Base-by-base conservation (phyloP, 2,888 invertebrate genomes). In the Drepana falcataria region DNA sequence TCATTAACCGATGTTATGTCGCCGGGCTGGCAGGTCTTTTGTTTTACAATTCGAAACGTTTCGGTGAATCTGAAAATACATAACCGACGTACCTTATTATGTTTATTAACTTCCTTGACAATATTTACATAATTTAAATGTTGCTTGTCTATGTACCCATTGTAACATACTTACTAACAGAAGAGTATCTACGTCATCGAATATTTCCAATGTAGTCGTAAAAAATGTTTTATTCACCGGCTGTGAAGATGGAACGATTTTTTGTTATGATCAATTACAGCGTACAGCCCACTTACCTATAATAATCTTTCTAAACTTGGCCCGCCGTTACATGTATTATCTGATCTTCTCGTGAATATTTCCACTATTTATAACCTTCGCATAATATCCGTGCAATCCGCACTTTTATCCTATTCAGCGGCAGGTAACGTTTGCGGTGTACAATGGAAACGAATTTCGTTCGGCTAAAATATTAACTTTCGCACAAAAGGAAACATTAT, bases 391-490 rank as follows among this genome's bases (percentile, higher is more conserved):
- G 79, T 83, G 76, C 81, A 81, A 85, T 87, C 82, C 78, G 81
- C 79, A 82, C 75, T 65, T 73, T 77, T 75, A 79, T 80, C 79
- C 76, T 73, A 81, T 82, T 79, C 73, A 85, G 75, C 61, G 62
- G 79, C 89, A 91, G 90, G 90, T 90, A 90, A 85, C 68, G 72
- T 79, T 81, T 77, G 77, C 69, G 70, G 73, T 66, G 60, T 68
- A 87, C 87, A 91, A 89, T 81, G 70, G 80, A 66, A 73, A 71
- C 75, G 83, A 81, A 86, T 83, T 86, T 85, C 77, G 82, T 86
- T 83, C 82, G 81, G 80, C 83, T 87, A 84, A 86, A 88, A 88
- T 90, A 89, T 90, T 89, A 90, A 90, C 89, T 89, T 84, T 81
- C 77, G 64, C 68, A 90, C 87, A 90, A 90, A 75, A 70, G 81